Evolutionary conservation across 1,140 invertebrate species (phyloP).

Genomic region (Drosophila micromelanica): DNA sequence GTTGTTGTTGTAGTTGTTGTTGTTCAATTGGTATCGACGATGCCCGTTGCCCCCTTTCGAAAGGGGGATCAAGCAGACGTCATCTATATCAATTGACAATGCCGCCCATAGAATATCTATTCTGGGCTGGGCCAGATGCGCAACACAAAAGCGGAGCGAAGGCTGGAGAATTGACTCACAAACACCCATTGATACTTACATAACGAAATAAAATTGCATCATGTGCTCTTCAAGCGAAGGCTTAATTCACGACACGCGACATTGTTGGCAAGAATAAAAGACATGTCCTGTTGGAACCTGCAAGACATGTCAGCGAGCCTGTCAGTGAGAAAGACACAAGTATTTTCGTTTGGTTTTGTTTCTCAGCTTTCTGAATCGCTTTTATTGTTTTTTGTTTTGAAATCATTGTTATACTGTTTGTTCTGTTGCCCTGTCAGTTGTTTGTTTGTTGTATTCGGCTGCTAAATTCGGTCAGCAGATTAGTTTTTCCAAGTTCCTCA

Average conservation of each 20-base stretch:
- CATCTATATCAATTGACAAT: constrained; percentile 18
- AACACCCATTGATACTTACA: constrained; percentile 1
- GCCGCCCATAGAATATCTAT: background rate
- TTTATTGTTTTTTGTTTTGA: constrained; percentile 32
- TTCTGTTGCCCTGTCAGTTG: background rate
- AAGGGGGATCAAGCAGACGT: background rate
- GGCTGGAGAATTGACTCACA: background rate
- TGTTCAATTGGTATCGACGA: constrained; percentile 16
- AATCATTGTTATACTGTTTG: constrained; percentile 35
- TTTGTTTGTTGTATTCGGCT: background rate
- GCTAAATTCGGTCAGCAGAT: constrained; percentile 17
- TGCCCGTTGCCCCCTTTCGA: background rate
- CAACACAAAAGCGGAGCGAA: too few species aligned
- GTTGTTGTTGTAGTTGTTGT: background rate
- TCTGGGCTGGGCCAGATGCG: background rate
- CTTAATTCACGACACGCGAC: constrained; percentile 2
- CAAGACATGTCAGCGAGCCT: background rate
- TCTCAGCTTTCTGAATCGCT: constrained; percentile 19
- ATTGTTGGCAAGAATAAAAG: too few species aligned
- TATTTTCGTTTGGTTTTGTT: constrained; percentile 14
- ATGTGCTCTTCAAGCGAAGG: constrained; percentile 1
- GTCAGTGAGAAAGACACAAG: constrained; percentile 3
- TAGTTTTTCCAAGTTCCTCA: background rate
- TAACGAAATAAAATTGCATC: background rate
- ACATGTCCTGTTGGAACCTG: background rate